These are phyloP conservation scores for Drosophila elegans DNA, from an alignment of 1,140 invertebrate genomes.

Conservation along the genomic window DNA sequence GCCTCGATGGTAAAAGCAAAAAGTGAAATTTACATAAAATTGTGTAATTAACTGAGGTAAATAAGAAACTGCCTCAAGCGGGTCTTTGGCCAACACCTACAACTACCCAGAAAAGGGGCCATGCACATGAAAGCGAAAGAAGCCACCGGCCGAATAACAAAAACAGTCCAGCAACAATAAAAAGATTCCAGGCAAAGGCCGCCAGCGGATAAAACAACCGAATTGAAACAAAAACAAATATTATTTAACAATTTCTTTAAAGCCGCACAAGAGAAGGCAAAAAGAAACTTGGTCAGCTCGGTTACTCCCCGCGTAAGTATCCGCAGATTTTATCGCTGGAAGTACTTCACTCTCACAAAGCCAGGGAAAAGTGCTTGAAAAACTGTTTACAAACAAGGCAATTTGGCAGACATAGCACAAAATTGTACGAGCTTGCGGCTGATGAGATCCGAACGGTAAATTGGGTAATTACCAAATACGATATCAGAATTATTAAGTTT, in stretches of 20 bases:
- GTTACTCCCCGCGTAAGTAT: slow-evolving; percentile 6
- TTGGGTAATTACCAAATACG: slow-evolving; percentile 2
- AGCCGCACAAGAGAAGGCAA: slow-evolving; percentile 22
- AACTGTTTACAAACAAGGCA: slow-evolving; percentile 62
- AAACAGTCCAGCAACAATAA: slow-evolving; percentile 28
- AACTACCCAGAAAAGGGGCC: slow-evolving; percentile 19
- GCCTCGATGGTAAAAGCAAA: slow-evolving; percentile 22
- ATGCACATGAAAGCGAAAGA: slow-evolving; percentile 61
- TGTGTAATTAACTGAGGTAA: slow-evolving; percentile 74
- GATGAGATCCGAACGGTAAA: slow-evolving; percentile 9
- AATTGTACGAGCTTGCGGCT: not conserved
- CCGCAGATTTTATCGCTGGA: slow-evolving; percentile 57
- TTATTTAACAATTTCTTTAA: slow-evolving; percentile 65
- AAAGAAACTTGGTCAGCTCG: slow-evolving; percentile 73
- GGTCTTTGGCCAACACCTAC: slow-evolving; percentile 63
- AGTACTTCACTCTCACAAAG: slow-evolving; percentile 16
- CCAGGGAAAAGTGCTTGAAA: slow-evolving; percentile 49
- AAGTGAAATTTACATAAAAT: slow-evolving; percentile 83
- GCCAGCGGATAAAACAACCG: slow-evolving; percentile 32
- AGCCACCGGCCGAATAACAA: slow-evolving; percentile 43
- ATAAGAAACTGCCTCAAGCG: slow-evolving; percentile 61
- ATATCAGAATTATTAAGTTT: not conserved
- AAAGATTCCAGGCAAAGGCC: slow-evolving; percentile 41
- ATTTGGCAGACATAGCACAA: slow-evolving; percentile 36
- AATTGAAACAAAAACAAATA: slow-evolving; percentile 55